Evolutionary conservation across 2,888 invertebrate species (phyloP).

Genomic region (Patella ulyssiponensis): DNA sequence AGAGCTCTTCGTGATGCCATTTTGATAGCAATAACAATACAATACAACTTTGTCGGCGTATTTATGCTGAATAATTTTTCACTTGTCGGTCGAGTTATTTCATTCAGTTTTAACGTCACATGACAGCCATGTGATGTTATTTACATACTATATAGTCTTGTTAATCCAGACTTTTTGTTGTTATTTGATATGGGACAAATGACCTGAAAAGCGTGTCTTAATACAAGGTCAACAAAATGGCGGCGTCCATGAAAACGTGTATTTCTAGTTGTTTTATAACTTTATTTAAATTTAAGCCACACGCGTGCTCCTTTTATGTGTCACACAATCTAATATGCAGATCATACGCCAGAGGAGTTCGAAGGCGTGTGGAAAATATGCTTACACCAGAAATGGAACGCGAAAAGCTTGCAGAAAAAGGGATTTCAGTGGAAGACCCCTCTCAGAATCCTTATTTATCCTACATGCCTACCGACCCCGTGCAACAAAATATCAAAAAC

Average conservation of each 20-base stretch:
- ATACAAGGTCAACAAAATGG: constrained; percentile 18
- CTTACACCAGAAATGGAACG: constrained; percentile 27
- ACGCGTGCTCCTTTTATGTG: background rate
- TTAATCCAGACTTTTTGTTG: too few relatives aligned
- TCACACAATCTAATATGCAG: constrained; percentile 10
- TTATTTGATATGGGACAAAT: too few relatives aligned
- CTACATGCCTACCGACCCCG: constrained; percentile 34
- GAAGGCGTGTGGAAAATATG: constrained; percentile 23
- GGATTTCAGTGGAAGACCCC: constrained; percentile 26
- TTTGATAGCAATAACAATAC: background rate
- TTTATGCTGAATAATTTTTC: background rate
- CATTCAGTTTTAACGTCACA: background rate
- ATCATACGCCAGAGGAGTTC: constrained; percentile 31
- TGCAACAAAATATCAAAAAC: constrained; percentile 28
- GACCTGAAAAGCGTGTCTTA: too few relatives aligned
- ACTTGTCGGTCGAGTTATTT: background rate
- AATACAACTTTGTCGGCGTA: too few relatives aligned
- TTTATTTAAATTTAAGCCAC: background rate
- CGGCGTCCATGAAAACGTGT: constrained; percentile 35
- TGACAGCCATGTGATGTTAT: constrained; percentile 28
- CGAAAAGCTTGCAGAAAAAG: constrained; percentile 14
- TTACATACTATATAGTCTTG: background rate
- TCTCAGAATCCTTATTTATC: constrained; percentile 30
- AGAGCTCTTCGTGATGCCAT: constrained; percentile 79
- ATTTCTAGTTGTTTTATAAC: constrained; percentile 2